Evolutionary conservation across 1,140 invertebrate species (phyloP).

Genomic region (Atta texana): DNA sequence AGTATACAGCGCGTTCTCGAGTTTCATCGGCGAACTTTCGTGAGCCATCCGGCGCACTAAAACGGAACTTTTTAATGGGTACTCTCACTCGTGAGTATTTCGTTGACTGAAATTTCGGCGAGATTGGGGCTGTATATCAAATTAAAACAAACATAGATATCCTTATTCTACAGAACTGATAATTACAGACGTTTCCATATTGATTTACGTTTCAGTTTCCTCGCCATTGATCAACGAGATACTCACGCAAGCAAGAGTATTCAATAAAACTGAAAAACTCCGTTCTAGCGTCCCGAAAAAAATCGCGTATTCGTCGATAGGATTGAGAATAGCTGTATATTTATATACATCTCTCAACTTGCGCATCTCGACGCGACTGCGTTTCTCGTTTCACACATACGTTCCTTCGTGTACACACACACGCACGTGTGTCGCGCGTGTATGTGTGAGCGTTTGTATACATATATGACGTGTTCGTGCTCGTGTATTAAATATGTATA

Average conservation of each 20-base stretch:
- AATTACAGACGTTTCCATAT: slow-evolving; percentile 18
- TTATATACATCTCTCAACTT: slow-evolving; percentile 46
- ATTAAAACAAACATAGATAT: slow-evolving; percentile 1
- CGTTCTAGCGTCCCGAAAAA: neutral
- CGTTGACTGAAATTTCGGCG: neutral
- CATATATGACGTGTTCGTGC: slow-evolving; percentile 28
- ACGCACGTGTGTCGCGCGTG: slow-evolving; percentile 4
- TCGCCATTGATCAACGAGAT: neutral
- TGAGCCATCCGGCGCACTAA: neutral
- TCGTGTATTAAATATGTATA: slow-evolving; percentile 52
- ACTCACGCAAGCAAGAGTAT: neutral
- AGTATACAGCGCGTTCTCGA: slow-evolving; percentile 42
- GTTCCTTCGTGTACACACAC: slow-evolving; percentile 18
- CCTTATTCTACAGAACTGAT: neutral
- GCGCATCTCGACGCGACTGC: slow-evolving; percentile 49
- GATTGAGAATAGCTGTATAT: slow-evolving; percentile 30
- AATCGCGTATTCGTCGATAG: neutral
- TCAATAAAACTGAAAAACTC: neutral
- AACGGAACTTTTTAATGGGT: slow-evolving; percentile 23
- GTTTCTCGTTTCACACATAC: slow-evolving; percentile 46
- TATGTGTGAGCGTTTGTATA: slow-evolving; percentile 42
- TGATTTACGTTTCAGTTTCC: neutral
- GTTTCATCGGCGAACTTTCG: slow-evolving; percentile 25
- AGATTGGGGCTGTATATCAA: neutral
- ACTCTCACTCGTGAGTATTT: neutral